Base-by-base conservation (phyloP, 2,113 vertebrate genomes). In the Cheilinus undulatus region DNA sequence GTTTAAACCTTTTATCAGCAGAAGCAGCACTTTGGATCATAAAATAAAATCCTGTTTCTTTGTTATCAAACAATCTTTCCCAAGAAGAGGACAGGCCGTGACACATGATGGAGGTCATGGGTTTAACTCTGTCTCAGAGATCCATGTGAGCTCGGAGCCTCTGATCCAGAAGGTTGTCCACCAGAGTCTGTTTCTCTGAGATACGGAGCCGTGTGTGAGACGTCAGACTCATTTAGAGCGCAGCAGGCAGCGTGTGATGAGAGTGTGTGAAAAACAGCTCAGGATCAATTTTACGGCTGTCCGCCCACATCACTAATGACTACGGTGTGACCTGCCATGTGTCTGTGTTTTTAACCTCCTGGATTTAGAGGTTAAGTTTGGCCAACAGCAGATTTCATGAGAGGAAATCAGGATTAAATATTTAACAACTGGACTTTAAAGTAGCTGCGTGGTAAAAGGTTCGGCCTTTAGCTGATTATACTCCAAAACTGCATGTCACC, bases 221-320 rank as follows among this genome's bases (percentile, higher is more conserved):
- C 40, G 19, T 42, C 40, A 6, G 5, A 42, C 40, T 42, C 40
- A 42, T 42, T 42, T 15, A 42, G 17, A 42, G 40, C 40, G 19
- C 19, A 42, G 15, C 40, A 42, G 40, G 40, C 17, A 19, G 46
- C 17, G 22, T 49, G 53, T 49, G 46, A 20, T 20, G 34, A 10
- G 17, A 40, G 56, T 54, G 69, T 61, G 68, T 63, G 71, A 20
- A 42, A 62, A 63, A n/a, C 61, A 43, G 27, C 46, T 52, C 67
- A 22, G 58, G 40, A 45, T 26, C 52, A 52, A 56, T 80, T 84
- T 73, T 49, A 61, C 11, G 69, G 34, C 26, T 73, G 82, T 84
- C 69, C 27, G 63, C 38, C 32, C 14, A 10, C 43, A 72, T 79
- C 73, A 13, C 58, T 83, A 66, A 52, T 58, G 54, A 75, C 63